Base-by-base conservation (phyloP, 1,140 invertebrate species). In the Leptoteleia sp. region DNA sequence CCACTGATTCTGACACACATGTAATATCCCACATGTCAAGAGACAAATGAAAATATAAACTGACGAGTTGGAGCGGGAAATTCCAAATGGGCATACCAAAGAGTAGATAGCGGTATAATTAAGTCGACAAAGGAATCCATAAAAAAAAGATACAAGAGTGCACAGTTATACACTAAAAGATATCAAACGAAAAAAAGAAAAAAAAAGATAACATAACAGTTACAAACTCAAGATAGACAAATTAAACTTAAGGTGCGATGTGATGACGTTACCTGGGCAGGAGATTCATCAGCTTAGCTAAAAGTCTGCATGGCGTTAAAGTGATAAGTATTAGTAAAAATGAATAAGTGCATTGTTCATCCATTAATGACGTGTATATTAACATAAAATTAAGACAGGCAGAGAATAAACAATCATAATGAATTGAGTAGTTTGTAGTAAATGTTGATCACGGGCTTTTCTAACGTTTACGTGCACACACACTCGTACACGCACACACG, bases 301-400 rank as follows among this genome's bases (percentile, higher is more conserved):
- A 89, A 89, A 87, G 85, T 90, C 89, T 90, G 88, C 88, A 88
- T 89, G 84, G 86, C 87, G 88, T 88, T 79, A 89, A 89, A 89
- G 86, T 89, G 84, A 85, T 88, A 84, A 87, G 80, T 87, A 89
- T 89, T 89, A 90, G 88, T 89, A 82, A 86, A 87, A 88, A 83
- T 76, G 80, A 88, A 86, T 54, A 85, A 84, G 85, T 87, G 85
- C 83, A 83, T 82, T 81, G 82, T 82, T 83, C 88, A 88, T 86
- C 83, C 84, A 76, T 81, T 81, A 81, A 72, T 72, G 72, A 83
- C 57, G 70, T 84, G 80, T 82, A 78, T 48, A 76, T 79, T 75
- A 79, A 80, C 50, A 76, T 76, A 45, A 80, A 82, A 83, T 83
- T 72, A 57, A 80, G 79, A 77, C 48, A 80, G 65, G 55, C 25